Percentiles rank a stretch among this genome's conserved stretches.
Evolutionary conservation across 2,888 invertebrate genomes (phyloP).

Genomic region (Myopa tessellatipennis): DNA sequence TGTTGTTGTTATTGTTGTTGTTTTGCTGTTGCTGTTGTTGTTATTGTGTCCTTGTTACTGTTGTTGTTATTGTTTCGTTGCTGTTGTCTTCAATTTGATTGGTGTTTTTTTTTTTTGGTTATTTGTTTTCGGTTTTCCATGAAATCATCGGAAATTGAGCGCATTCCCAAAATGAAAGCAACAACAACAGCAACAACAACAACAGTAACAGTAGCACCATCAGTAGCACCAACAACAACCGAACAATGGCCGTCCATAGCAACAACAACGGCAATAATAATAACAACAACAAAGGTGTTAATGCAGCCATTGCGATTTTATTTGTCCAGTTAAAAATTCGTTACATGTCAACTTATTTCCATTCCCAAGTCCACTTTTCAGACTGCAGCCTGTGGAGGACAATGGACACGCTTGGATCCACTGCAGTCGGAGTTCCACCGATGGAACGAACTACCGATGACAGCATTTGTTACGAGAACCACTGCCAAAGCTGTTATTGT

Average conservation of each 20-base stretch:
- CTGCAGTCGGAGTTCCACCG: no score
- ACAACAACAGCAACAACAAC: neutral
- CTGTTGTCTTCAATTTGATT: neutral
- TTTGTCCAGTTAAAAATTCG: slow-evolving; percentile 24
- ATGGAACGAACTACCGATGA: no score
- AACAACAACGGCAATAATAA: neutral
- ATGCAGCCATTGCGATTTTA: slow-evolving; percentile 32
- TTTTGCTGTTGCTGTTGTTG: slow-evolving; percentile 11
- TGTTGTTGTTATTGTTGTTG: slow-evolving; percentile 7
- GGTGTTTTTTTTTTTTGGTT: neutral
- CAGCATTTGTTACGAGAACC: no score
- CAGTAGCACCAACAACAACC: slow-evolving; percentile 7
- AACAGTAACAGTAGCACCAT: neutral
- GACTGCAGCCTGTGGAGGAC: neutral
- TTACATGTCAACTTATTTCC: slow-evolving; percentile 30
- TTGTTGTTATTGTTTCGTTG: neutral
- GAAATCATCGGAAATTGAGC: slow-evolving; percentile 22
- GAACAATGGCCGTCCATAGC: neutral
- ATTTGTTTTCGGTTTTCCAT: neutral
- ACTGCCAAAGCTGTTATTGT: neutral
- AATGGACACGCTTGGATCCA: neutral
- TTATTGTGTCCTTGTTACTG: neutral
- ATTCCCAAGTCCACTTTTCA: slow-evolving; percentile 15
- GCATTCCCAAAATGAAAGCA: slow-evolving; percentile 9
- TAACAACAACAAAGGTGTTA: slow-evolving; percentile 23